Conservation (phyloP, 2,797 vertebrate species). For the Varecia variegata region DNA sequence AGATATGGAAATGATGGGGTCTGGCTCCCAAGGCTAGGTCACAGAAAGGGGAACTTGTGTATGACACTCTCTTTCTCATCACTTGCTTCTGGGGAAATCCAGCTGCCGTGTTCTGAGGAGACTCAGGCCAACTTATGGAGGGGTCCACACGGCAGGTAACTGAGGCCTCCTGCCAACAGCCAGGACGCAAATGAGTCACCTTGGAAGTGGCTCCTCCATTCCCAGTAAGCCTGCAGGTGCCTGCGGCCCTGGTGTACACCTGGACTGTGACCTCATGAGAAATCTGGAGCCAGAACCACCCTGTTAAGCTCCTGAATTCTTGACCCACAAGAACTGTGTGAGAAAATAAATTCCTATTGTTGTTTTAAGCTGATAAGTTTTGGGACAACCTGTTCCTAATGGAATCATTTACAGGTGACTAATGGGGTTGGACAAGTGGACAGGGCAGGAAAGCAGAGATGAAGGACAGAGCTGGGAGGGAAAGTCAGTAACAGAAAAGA, state of each 20-base stretch:
- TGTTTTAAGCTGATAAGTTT: neutral
- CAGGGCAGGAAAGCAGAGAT: neutral
- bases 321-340: neutral
- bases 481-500: neutral
- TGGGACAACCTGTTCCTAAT: neutral
- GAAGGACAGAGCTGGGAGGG: neutral
- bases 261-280: neutral
- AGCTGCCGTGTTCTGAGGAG: neutral
- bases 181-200: neutral
- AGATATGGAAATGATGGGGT: neutral
- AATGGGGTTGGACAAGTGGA: neutral
- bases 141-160: rapidly evolving
- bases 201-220: neutral
- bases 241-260: rapidly evolving
- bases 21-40: neutral
- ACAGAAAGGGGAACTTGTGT: neutral
- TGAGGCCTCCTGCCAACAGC: neutral
- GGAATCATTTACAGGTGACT: neutral
- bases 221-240: neutral
- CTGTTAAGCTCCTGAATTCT: neutral
- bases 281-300: neutral
- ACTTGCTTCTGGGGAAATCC: neutral
- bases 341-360: neutral
- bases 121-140: neutral
- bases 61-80: neutral